These are phyloP conservation scores for Rhombomys opimus DNA, from an alignment of 2,113 vertebrate species.

Conservation along the genomic window DNA sequence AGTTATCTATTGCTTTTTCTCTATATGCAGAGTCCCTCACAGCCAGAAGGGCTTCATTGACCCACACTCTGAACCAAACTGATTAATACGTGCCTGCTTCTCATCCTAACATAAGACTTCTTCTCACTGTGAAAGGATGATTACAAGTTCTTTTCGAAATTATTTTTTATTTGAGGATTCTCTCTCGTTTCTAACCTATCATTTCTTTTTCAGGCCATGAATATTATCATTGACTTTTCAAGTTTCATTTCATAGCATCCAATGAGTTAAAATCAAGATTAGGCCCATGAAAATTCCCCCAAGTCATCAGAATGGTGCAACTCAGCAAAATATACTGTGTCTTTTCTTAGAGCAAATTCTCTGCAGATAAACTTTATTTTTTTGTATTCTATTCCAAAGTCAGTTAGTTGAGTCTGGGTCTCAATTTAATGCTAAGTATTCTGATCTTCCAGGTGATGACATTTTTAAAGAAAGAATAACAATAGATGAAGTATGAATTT, in stretches of 20 bases:
- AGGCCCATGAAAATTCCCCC: neutral
- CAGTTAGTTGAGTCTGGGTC: neutral
- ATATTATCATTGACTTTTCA: conserved; percentile 7
- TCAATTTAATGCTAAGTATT: neutral
- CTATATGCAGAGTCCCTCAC: neutral
- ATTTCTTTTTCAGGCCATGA: conserved; percentile 11
- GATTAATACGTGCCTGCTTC: neutral
- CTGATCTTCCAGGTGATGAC: neutral
- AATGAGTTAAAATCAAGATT: conserved; percentile 6
- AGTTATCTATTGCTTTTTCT: neutral
- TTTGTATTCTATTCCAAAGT: neutral
- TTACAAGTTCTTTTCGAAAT: conserved; percentile 33
- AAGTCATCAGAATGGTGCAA: neutral
- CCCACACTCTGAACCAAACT: neutral
- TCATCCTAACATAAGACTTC: neutral
- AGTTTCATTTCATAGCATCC: neutral
- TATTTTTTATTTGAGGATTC: conserved; percentile 22
- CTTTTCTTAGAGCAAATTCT: neutral
- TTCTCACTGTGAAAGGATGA: neutral
- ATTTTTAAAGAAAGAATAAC: conserved; percentile 30
- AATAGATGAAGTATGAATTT: conserved; percentile 1
- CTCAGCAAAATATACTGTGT: neutral
- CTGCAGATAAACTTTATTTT: neutral
- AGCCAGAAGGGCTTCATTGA: neutral
- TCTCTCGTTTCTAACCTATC: conserved; percentile 3